phyloP scores from a whole-genome alignment of 1,140 invertebrate species.

The Aphelinus atriplicis region DNA sequence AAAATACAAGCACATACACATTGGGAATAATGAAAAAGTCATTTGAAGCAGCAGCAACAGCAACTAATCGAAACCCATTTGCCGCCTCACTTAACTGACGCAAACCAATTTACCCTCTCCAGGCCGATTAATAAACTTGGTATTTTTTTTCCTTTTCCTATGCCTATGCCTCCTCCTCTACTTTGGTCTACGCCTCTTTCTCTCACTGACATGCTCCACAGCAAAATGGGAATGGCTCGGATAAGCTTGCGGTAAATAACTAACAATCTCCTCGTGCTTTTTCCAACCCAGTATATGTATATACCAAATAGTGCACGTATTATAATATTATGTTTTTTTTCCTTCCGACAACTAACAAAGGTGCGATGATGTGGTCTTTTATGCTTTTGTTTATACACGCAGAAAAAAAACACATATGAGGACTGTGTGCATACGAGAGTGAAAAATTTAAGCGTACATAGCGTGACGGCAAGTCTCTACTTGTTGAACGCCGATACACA shows the following conservation, averaged over 20 bases:
- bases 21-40: constrained; percentile 6
- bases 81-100: constrained; percentile 20
- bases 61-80: constrained; percentile 27
- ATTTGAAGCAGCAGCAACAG: constrained; percentile 7
- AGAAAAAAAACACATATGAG: too few relatives aligned
- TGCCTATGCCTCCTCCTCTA: constrained; percentile 14
- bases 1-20: too few relatives aligned
- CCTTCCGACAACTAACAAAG: too few relatives aligned
- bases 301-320: too few relatives aligned
- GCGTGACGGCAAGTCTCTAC: too few relatives aligned
- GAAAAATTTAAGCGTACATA: too few relatives aligned
- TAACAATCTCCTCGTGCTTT: constrained; percentile 14
- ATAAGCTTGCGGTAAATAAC: constrained; percentile 65
- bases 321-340: too few relatives aligned
- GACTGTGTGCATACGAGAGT: too few relatives aligned
- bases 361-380: too few relatives aligned
- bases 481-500: too few relatives aligned
- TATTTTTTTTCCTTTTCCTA: constrained; percentile 46
- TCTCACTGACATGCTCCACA: constrained; percentile 44
- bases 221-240: constrained; percentile 53
- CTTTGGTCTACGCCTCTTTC: not conserved
- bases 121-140: constrained; percentile 33
- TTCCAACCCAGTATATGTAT: not conserved
- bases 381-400: too few relatives aligned
- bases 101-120: constrained; percentile 25